Conservation (phyloP, 1,140 invertebrate species). For the Manduca sexta region DNA sequence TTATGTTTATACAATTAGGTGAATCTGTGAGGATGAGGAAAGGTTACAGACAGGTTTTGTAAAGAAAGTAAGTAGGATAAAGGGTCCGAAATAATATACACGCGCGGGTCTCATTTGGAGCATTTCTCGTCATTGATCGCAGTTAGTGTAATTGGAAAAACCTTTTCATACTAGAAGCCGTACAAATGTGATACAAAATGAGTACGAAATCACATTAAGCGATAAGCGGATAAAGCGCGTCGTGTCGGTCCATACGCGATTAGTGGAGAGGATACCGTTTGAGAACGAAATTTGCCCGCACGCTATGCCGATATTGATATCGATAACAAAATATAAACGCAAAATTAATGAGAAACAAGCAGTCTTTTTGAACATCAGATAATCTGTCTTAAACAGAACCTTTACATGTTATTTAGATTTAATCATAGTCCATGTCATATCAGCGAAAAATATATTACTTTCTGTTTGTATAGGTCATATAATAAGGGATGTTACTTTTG, state of each 20-base stretch:
- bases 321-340: no score
- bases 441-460: not conserved
- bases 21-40: no score
- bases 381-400: no score
- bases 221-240: conserved; percentile 40
- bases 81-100: no score
- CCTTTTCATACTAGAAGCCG: conserved; percentile 36
- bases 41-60: no score
- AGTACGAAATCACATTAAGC: conserved; percentile 26
- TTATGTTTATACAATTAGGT: not conserved
- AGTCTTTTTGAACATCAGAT: no score
- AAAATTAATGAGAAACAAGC: no score
- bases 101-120: not conserved
- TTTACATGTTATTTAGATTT: not conserved
- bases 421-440: no score
- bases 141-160: conserved; percentile 6
- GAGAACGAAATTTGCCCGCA: no score
- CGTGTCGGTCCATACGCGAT: conserved; percentile 30
- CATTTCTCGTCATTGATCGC: not conserved
- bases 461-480: conserved; percentile 31
- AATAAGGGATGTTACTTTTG: conserved; percentile 26
- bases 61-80: no score
- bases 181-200: conserved; percentile 20
- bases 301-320: no score
- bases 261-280: conserved; percentile 24